Base-by-base conservation (phyloP, 2,797 vertebrate genomes). In the Melanotaenia maccullochi region DNA sequence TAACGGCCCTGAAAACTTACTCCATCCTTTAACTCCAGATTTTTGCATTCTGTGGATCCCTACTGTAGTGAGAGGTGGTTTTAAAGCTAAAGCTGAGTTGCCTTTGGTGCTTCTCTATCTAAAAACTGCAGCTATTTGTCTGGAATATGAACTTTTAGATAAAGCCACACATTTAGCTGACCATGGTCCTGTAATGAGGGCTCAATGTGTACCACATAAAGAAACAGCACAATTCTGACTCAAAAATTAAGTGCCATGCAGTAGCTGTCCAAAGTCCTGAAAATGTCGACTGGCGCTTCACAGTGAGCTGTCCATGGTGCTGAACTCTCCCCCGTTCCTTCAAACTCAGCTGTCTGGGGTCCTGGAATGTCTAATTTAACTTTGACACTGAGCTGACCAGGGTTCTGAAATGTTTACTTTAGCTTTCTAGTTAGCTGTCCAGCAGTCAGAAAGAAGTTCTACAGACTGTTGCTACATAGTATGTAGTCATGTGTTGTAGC, bases 131-230 rank as follows among this genome's bases (percentile, higher is more conserved):
- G 49, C 8, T 51, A 16, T 47, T 8, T 3, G 47, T 25, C 51
- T 52, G 24, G 13, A 52, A 52, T 20, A 5, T 44, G 20, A 14
- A 49, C 36, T 25, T 30, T 0, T 44, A 20, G 20, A 49, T 33
- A n/a, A 30, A 68, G 30, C 28, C 20, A 59, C 14, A 12, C 5
- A 25, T 32, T 12, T 32, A 38, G 44, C 61, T 58, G 56, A 66
- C 65, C 16, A 12, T 55, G 67, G 55, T 70, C 12, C 59, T 61
- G 49, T 65, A 25, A 25, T 24, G 11, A 24, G 22, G 20, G 12
- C 22, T 52, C 5, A 2, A 11, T 52, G 3, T 13, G 2, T 5
- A 13, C 11, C 12, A 12, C 51, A 14, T 9, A 22, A 4, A 2
- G 14, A 25, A 12, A 22, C 8, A 9, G 22, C 11, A 1, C 22